A percentile compares a stretch with the other conserved stretches of the same genome.
Evolutionary conservation across 2,113 vertebrate species (phyloP).

Genomic region (Burhinus bistriatus): DNA sequence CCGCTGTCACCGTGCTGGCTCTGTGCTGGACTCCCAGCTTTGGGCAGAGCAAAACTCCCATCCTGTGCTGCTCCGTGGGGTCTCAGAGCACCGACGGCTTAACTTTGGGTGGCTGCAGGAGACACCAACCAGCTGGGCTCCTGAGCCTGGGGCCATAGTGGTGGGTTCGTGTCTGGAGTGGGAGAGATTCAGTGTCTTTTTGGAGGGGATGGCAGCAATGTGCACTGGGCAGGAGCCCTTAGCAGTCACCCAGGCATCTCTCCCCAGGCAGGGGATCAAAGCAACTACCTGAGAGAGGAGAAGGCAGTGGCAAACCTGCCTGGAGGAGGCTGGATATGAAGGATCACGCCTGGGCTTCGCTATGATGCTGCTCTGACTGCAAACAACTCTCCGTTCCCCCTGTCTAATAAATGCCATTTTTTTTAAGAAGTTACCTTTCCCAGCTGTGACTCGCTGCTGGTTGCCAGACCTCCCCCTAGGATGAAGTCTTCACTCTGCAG

Average conservation of each 20-base stretch:
- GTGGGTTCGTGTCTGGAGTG: rapidly evolving
- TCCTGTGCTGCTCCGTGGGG: neutral
- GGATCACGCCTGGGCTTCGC: neutral
- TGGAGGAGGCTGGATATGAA: neutral
- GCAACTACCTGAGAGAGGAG: neutral
- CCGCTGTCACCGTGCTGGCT: neutral
- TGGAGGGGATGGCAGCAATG: neutral
- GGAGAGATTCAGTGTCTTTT: neutral
- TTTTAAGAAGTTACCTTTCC: neutral
- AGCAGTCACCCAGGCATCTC: neutral
- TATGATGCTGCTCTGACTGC: neutral
- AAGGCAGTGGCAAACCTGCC: neutral
- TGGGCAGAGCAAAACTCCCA: neutral
- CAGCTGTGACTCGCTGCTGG: neutral
- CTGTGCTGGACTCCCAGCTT: rapidly evolving
- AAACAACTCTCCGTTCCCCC: neutral
- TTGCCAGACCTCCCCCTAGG: neutral
- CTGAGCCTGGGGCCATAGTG: neutral
- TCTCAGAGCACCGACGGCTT: neutral
- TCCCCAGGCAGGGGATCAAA: neutral
- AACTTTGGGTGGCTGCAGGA: neutral
- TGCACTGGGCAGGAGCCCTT: neutral
- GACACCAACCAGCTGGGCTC: neutral
- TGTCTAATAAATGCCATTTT: rapidly evolving
- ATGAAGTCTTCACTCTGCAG: neutral